These are phyloP conservation scores for Ellobius talpinus DNA, from an alignment of 2,113 vertebrate species.

Conservation along the genomic window DNA sequence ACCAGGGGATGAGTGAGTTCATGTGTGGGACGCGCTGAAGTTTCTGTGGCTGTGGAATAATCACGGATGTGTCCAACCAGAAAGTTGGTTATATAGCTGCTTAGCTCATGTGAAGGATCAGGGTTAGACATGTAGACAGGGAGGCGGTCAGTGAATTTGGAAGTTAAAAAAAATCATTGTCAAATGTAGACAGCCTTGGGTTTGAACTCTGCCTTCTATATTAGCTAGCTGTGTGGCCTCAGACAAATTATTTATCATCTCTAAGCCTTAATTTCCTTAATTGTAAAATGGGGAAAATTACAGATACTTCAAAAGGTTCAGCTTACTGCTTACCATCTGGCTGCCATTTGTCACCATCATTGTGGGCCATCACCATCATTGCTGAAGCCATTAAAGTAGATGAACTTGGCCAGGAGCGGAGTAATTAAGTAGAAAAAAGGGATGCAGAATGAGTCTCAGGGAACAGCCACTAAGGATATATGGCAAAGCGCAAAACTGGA, in stretches of 20 bases:
- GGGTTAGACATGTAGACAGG: not conserved
- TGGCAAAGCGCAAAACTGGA: not conserved
- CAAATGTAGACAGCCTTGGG: not conserved
- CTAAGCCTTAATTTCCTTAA: conserved; percentile 79
- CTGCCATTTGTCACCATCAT: conserved; percentile 74
- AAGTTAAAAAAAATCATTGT: not conserved
- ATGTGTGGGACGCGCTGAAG: not conserved
- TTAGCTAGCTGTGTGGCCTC: conserved; percentile 73
- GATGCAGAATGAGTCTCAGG: conserved; percentile 22
- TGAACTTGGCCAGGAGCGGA: conserved; percentile 66
- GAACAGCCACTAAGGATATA: not conserved
- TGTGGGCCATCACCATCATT: conserved; percentile 62
- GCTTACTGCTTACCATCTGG: conserved; percentile 75
- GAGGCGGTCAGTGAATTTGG: not conserved
- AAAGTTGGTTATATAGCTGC: not conserved
- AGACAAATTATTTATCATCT: conserved; percentile 70
- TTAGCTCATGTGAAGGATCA: not conserved
- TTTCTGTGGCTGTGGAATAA: not conserved
- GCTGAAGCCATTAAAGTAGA: conserved; percentile 71
- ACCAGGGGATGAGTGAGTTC: not conserved
- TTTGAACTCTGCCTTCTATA: conserved; percentile 66
- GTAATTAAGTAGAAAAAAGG: conserved; percentile 55
- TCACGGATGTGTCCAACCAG: not conserved
- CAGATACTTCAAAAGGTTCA: conserved; percentile 75
- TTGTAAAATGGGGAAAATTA: conserved; percentile 78